Conservation (phyloP, 2,113 vertebrate species). For the Sapajus apella region DNA sequence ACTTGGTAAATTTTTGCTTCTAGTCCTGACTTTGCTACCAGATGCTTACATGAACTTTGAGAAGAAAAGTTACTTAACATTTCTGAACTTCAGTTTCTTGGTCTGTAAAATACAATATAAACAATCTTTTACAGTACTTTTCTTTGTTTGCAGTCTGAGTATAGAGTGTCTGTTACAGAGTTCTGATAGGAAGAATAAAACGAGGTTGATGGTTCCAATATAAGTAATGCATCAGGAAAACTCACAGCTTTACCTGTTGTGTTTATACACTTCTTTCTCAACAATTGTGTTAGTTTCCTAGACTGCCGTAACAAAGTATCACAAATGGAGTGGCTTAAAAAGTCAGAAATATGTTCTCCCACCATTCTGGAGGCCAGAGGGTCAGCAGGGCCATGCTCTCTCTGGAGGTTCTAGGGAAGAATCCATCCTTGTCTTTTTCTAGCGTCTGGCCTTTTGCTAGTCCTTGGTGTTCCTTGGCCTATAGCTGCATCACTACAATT, state of each 20-base stretch:
- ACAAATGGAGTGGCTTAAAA: not conserved
- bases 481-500: not conserved
- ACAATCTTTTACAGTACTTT: not conserved
- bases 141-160: not conserved
- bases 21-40: not conserved
- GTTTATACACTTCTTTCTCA: not conserved
- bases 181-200: constrained; percentile 15
- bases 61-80: not conserved
- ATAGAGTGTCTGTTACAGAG: not conserved
- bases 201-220: not conserved
- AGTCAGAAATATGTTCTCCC: not conserved
- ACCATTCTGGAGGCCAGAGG: not conserved
- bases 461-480: not conserved
- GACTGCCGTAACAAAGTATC: not conserved
- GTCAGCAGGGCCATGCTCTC: not conserved
- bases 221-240: not conserved
- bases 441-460: not conserved
- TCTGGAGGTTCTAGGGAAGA: not conserved
- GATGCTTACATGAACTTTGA: not conserved
- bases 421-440: not conserved
- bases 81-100: not conserved
- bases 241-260: not conserved
- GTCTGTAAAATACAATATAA: not conserved
- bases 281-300: not conserved
- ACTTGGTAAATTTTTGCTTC: not conserved